Base-by-base conservation (phyloP, 1,140 invertebrate genomes). In the Caerostris extrusa region DNA sequence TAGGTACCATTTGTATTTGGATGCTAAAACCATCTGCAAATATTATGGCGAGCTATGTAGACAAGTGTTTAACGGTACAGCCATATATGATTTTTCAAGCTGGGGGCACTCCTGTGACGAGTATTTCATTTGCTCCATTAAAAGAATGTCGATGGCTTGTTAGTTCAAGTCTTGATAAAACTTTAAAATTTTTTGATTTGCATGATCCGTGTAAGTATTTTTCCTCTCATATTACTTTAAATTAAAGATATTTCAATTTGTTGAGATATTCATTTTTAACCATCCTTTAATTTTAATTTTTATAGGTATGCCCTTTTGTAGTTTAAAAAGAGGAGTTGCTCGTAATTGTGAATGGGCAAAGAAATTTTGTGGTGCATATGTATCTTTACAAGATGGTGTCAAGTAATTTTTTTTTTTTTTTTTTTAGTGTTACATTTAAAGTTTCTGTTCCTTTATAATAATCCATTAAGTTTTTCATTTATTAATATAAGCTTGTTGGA, bases 111-210 rank as follows among this genome's bases (percentile, higher is more conserved):
- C 90, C 90, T 17, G 19, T 91, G n/a, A 77, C 58, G 4, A 91
- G 90, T 82, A 10, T 91, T 58, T 14, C 56, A 4, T 91, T 91
- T 91, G 90, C 90, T 17, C 69, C 90, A 17, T 12, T 91, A 12
- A 10, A 8, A n/a, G 57, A 69, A 17, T 57, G n/a, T 50, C 56
- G 58, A 6, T 91, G n/a, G n/a, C 90, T 91, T 53, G 90, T 82
- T 53, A 83, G 90, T n/a, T 91, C 71, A 8, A 82, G 90, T 53
- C 82, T 82, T 53, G 90, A 91, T 53, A 91, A 91, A 91, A 91
- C 90, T 53, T 56, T 91, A 12, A 91, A 82, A 61, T 91, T 91
- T 61, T 91, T 69, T 55, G 71, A 91, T 82, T 60, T 91, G 6
- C 7, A 7, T 58, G 90, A 91, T 61, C 60, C 71, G 7, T 57